Conservation (phyloP, 2,888 invertebrate species). For the Tetragonisca angustula region DNA sequence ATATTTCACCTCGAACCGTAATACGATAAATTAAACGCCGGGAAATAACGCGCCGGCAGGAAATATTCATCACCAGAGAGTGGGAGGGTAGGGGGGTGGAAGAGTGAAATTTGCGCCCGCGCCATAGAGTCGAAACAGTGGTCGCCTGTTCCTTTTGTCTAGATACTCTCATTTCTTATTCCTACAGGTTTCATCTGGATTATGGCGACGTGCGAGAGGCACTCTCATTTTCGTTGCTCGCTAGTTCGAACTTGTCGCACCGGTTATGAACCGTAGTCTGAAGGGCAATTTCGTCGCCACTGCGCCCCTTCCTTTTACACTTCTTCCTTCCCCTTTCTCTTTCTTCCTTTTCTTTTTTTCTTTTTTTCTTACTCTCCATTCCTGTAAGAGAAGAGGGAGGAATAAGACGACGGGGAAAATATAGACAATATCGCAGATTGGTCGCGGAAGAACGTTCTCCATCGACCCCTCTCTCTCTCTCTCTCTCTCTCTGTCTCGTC, state of each 20-base stretch:
- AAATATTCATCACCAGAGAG: slow-evolving; percentile 2
- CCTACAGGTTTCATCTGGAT: slow-evolving; percentile 61
- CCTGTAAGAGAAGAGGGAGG: slow-evolving; percentile 1
- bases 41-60: slow-evolving; percentile 6
- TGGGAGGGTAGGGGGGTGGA: no score
- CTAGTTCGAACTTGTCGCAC: slow-evolving; percentile 54
- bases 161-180: slow-evolving; percentile 60
- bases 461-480: slow-evolving; percentile 9
- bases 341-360: background rate
- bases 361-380: background rate
- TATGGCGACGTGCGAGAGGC: slow-evolving; percentile 56
- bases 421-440: slow-evolving; percentile 34
- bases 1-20: slow-evolving; percentile 24
- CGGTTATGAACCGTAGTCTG: slow-evolving; percentile 67
- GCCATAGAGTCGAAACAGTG: slow-evolving; percentile 33
- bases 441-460: slow-evolving; percentile 18
- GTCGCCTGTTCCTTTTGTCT: slow-evolving; percentile 50
- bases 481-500: no score
- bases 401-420: slow-evolving; percentile 33
- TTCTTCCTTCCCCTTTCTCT: slow-evolving; percentile 6
- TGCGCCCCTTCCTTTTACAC: slow-evolving; percentile 32
- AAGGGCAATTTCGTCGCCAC: slow-evolving; percentile 70
- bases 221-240: slow-evolving; percentile 69
- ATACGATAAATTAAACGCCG: slow-evolving; percentile 10
- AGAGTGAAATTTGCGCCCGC: slow-evolving; percentile 31